phyloP scores from a whole-genome alignment of 2,888 invertebrate genomes.

The Nomada lathburiana region DNA sequence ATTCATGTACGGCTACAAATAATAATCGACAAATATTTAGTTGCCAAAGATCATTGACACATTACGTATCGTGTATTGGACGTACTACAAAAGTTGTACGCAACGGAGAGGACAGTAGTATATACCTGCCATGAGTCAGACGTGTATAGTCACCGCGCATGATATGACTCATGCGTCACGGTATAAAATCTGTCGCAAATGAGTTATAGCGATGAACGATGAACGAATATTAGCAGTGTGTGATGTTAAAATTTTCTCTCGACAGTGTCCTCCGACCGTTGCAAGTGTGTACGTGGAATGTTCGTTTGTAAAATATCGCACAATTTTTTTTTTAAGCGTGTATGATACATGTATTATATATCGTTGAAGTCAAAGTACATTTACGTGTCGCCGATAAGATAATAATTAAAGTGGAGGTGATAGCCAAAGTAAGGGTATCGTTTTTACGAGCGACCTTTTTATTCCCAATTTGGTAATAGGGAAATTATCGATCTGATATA shows the following conservation, averaged over 20 bases:
- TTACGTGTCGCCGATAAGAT: neutral
- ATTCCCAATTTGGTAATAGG: constrained; percentile 11
- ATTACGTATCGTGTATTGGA: too few relatives aligned
- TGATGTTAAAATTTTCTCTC: neutral
- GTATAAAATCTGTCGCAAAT: neutral
- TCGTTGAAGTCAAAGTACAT: neutral
- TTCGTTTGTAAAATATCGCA: constrained; percentile 21
- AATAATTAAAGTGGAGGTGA: constrained; percentile 40
- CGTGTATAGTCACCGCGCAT: neutral
- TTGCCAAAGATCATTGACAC: too few relatives aligned
- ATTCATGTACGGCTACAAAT: too few relatives aligned
- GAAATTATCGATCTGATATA: constrained; percentile 26
- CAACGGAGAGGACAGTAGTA: neutral
- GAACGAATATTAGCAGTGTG: constrained; percentile 1
- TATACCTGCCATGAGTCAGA: neutral
- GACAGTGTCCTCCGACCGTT: neutral
- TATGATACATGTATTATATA: neutral
- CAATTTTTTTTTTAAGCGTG: constrained; percentile 21
- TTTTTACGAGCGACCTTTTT: constrained; percentile 14
- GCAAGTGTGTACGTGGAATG: constrained; percentile 4
- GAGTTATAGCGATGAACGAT: neutral
- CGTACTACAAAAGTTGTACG: too few relatives aligned
- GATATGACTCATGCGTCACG: neutral
- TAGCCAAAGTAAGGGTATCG: constrained; percentile 21
- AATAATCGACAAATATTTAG: too few relatives aligned